Base-by-base conservation (phyloP, 2,888 invertebrate genomes). In the Lasius platythorax region DNA sequence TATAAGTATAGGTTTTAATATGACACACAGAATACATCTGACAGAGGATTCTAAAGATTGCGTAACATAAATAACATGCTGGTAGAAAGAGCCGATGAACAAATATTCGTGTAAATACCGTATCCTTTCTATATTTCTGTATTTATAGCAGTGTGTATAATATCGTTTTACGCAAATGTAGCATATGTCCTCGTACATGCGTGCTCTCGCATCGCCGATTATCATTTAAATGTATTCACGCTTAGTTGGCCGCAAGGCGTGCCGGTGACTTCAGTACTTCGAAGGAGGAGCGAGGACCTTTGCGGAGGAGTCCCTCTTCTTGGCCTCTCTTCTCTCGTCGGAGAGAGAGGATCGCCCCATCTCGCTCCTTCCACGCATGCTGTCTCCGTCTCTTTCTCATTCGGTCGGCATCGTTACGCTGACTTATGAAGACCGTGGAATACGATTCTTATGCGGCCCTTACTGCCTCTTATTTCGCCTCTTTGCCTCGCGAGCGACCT, bases 151-250 rank as follows among this genome's bases (percentile, higher is more conserved):
- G 30, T 6, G 8, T 40, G 40, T 9, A 30, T 30, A 50, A 61
- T 37, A 74, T 68, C 30, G 67, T 68, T 50, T 28, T 46, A 6
- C 28, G 50, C 56, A 28, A 76, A 70, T 12, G 40, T 46, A 43
- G 43, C 43, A 33, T 23, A 46, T 73, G 33, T 61, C 43, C 53
- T 40, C 40, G 56, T 61, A 58, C 72, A 78, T 61, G 58, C 58
- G 18, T 37, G 61, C 37, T 37, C 61, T 74, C 37, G 85, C 85
- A 85, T 87, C 81, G 85, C 79, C 88, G 87, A 91, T 91, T 91
- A 91, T 89, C 87, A 91, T 91, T 91, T 90, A 91, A 91, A 91
- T 91, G 87, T 91, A 90, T 90, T 91, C 88, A 84, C 83, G 84
- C 84, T 89, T 85, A 85, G 89, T 84, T 78, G 85, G 84, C 85